A percentile compares a stretch with the other conserved stretches of the same genome.
Conservation (phyloP, 2,888 invertebrate species). For the Orgyia antiqua region DNA sequence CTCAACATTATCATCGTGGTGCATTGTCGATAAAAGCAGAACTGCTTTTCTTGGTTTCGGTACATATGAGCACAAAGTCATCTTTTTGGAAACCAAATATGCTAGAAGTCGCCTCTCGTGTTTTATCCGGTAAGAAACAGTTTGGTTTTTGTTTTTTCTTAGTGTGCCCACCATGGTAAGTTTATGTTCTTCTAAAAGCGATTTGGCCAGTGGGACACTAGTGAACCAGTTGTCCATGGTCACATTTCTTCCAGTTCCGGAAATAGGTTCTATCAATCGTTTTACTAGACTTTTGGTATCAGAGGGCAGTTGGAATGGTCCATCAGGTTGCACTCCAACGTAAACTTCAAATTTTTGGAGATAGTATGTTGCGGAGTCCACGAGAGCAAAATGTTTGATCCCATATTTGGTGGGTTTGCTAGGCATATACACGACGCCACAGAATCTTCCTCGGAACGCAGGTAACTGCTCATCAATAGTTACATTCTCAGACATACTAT, state of each 20-base stretch:
- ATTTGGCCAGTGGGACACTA: too few relatives aligned
- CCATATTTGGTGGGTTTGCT: slow-evolving; percentile 11
- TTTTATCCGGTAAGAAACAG: slow-evolving; percentile 6
- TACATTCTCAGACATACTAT: slow-evolving; percentile 7
- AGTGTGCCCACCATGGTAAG: slow-evolving; percentile 11
- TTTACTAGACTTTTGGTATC: neutral
- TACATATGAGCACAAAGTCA: slow-evolving; percentile 7
- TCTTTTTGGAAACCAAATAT: slow-evolving; percentile 7
- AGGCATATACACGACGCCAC: slow-evolving; percentile 8
- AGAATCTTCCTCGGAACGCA: slow-evolving; percentile 8
- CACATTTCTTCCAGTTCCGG: slow-evolving; percentile 7
- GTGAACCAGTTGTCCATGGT: slow-evolving; percentile 13
- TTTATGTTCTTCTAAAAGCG: slow-evolving; percentile 6
- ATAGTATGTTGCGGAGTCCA: slow-evolving; percentile 9
- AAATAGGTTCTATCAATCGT: neutral
- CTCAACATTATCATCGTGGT: slow-evolving; percentile 6
- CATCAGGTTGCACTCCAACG: slow-evolving; percentile 10
- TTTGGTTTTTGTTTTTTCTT: slow-evolving; percentile 11
- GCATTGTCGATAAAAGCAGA: slow-evolving; percentile 10
- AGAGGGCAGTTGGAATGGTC: slow-evolving; percentile 1
- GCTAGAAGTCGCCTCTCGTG: neutral
- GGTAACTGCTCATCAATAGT: slow-evolving; percentile 10
- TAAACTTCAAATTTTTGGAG: slow-evolving; percentile 9
- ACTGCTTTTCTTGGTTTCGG: slow-evolving; percentile 7
- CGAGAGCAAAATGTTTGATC: slow-evolving; percentile 8